Evolutionary conservation across 1,140 invertebrate genomes (phyloP), one percentile per base, ranked within the genome.

Genomic region (Andricus grossulariae): DNA sequence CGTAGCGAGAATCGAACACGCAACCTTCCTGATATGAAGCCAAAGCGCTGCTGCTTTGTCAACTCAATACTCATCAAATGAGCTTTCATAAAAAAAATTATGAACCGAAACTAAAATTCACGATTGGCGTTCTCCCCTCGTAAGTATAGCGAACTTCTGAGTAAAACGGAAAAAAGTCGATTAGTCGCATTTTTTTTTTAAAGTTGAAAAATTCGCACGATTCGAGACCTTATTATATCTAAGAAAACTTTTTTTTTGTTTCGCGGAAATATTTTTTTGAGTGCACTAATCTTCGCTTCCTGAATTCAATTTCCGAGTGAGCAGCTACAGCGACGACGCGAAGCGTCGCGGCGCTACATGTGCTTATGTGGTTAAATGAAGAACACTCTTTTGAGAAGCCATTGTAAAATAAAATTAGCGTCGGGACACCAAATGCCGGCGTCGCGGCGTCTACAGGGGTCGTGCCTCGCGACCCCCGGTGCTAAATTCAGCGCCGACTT

Each of bases 341-440:
- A 80, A 80, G 85, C 87, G 86, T 86, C 60, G 60, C 5, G 60
- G 39, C 32, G 86, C 82, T 83, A 71, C 66, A 74, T 77, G 72
- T 81, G 80, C 15, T 45, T 45, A 50, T 13, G 39, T 6, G 18
- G 21, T 78, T 74, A 74, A 70, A 74, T 51, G 76, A 71, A 71
- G 71, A 76, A 55, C 78, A 18, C 75, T 71, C 51, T 55, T 72
- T 75, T 25, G 66, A 74, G 60, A 50, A 75, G 81, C 87, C 85
- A 90, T 90, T 89, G 89, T 91, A 91, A 91, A 91, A 91, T 91
- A 91, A 91, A 91, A 91, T 91, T 91, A 91, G 90, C 89, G 88
- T 83, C 86, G 86, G 84, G 87, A 88, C 87, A 91, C 90, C 32
- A 45, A 91, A 90, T 91, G 89, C 84, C 85, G 88, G 90, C 88